phyloP scores from a whole-genome alignment of 2,797 vertebrate species.

The Pogonophryne albipinna region DNA sequence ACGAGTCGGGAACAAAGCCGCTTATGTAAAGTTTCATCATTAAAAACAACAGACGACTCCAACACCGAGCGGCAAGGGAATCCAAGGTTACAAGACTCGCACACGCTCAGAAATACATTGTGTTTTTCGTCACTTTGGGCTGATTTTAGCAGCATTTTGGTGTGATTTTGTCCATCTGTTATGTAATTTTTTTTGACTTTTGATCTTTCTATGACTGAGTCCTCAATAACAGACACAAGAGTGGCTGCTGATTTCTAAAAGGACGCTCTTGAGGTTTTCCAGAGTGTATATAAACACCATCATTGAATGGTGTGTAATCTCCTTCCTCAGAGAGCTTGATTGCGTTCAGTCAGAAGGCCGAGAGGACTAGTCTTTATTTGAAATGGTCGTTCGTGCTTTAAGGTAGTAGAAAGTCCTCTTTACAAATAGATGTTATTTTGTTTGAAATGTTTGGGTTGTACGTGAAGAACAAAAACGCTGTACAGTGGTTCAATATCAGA shows the following conservation, averaged over 20 bases:
- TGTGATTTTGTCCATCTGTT: neutral
- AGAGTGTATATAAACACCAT: neutral
- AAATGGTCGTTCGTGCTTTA: too few relatives aligned
- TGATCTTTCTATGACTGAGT: neutral
- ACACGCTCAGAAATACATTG: neutral
- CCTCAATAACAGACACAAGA: neutral
- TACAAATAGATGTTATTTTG: too few relatives aligned
- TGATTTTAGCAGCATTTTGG: neutral
- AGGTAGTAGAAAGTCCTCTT: too few relatives aligned
- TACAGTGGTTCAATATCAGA: too few relatives aligned
- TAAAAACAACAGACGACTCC: neutral
- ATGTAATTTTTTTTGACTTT: neutral
- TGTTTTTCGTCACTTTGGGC: neutral
- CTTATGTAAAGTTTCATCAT: constrained; percentile 24
- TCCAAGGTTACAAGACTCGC: neutral
- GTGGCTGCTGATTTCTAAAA: neutral
- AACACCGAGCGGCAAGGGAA: neutral
- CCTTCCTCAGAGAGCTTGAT: too few relatives aligned
- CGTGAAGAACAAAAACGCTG: too few relatives aligned
- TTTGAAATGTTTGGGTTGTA: too few relatives aligned
- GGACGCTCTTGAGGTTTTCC: neutral
- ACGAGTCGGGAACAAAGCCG: constrained; percentile 18
- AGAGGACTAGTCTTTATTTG: too few relatives aligned
- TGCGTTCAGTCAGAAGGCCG: too few relatives aligned
- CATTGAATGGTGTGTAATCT: too few relatives aligned